phyloP scores from a whole-genome alignment of 1,140 invertebrate species.

The Lordiphosa clarofinis region DNA sequence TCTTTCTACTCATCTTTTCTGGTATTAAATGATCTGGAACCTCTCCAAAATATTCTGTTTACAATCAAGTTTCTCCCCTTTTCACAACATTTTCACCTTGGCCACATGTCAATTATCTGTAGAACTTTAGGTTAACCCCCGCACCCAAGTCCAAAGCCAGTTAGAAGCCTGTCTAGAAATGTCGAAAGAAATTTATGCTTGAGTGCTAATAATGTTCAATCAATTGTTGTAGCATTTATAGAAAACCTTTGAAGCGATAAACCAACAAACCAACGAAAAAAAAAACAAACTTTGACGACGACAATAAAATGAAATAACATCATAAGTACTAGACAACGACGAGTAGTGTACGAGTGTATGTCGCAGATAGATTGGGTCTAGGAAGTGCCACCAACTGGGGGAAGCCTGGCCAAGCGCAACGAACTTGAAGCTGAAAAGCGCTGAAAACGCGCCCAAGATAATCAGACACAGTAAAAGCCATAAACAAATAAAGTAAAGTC shows the following conservation, averaged over 20 bases:
- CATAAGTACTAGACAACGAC: conserved; percentile 53
- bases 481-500: conserved; percentile 73
- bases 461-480: conserved; percentile 65
- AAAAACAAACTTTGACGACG: conserved; percentile 45
- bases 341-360: conserved; percentile 4
- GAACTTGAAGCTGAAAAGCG: conserved; percentile 58
- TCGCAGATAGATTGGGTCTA: conserved; percentile 6
- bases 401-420: conserved; percentile 65
- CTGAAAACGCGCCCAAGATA: conserved; percentile 64
- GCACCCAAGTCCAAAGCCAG: conserved; percentile 9
- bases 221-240: conserved; percentile 52
- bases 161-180: conserved; percentile 31
- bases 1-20: too few species aligned
- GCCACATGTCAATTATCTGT: conserved; percentile 10
- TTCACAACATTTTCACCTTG: conserved; percentile 9
- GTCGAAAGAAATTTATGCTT: conserved; percentile 66
- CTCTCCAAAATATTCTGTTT: neutral
- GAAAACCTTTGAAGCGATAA: conserved; percentile 68
- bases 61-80: conserved; percentile 1
- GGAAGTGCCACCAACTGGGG: conserved; percentile 4
- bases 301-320: conserved; percentile 73
- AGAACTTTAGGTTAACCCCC: neutral
- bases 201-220: conserved; percentile 76
- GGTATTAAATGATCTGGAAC: too few species aligned
- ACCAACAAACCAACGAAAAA: conserved; percentile 48